phyloP scores from a whole-genome alignment of 2,888 invertebrate species.

The Andrena dorsata region DNA sequence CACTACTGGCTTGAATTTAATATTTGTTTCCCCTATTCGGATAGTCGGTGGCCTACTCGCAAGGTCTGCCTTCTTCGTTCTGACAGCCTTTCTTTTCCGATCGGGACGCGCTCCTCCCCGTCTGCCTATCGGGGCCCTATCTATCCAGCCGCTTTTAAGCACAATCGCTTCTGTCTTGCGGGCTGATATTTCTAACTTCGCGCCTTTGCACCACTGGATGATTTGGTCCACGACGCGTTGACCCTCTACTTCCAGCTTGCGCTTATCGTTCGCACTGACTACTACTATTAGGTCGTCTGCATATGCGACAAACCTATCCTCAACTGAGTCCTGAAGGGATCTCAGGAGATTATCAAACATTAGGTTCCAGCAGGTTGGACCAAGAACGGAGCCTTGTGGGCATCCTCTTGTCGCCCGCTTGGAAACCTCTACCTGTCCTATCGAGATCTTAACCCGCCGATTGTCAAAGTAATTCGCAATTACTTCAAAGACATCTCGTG shows the following conservation, averaged over 20 bases:
- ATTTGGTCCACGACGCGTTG: neutral
- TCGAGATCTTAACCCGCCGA: no score
- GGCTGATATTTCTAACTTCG: neutral
- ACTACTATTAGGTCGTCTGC: neutral
- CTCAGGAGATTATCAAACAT: neutral
- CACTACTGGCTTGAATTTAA: neutral
- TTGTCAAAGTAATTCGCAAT: no score
- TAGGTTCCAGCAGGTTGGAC: no score
- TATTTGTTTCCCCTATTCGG: neutral
- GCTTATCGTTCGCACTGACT: neutral
- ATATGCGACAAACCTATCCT: no score
- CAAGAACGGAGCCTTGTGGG: no score
- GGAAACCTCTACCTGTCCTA: no score
- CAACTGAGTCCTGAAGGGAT: neutral
- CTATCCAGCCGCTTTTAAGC: neutral
- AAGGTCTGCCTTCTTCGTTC: neutral
- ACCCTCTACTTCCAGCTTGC: neutral
- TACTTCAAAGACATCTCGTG: no score
- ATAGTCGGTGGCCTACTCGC: neutral
- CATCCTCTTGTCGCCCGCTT: no score
- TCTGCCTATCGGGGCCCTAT: neutral
- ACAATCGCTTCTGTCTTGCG: neutral
- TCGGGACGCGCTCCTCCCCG: neutral
- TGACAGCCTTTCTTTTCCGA: neutral
- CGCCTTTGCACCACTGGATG: neutral